Evolutionary conservation across 1,140 invertebrate species (phyloP), one percentile per base, ranked within the genome.

Genomic region (Helicoverpa zea): DNA sequence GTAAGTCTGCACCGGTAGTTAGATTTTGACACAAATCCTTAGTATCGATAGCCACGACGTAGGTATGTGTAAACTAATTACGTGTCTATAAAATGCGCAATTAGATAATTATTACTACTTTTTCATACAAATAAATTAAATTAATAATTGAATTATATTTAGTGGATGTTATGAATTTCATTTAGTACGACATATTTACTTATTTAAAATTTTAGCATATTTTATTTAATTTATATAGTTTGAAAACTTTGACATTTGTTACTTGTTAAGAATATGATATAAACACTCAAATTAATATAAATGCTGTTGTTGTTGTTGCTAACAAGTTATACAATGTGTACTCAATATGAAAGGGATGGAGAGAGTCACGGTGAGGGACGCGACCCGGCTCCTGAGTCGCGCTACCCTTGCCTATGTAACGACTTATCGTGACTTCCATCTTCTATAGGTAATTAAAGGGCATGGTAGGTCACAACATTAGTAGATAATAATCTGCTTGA

Each of bases 241-340:
- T 76, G 43, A 76, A 58, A 52, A 66, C 49, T 81, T 81, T 49
- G 68, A 79, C 68, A 61, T 82, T 81, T 76, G 76, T 82, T 83
- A 80, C 72, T 79, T 81, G 80, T 82, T 82, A 89, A 90, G 83
- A 86, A 87, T 89, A 89, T 89, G 88, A 88, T 88, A 92, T 91
- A 88, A 89, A 92, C 85, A 89, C 83, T 90, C 82, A 85, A 84
- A 83, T 84, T 88, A 93, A 88, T 94, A 92, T 93, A 94, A 94
- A 85, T 58, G 86, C 86, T 88, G 86, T 88, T 88, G 87, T 88
- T 87, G 87, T 88, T 88, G 87, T 88, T 86, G 92, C 92, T 94
- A 92, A 89, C 91, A 86, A 94, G 89, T 94, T 94, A 92, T 93
- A 93, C 90, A 92, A 88, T 92, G 88, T 90, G 80, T 91, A 92